Conservation (phyloP, 2,797 vertebrate genomes). For the Borostomias antarcticus region DNA sequence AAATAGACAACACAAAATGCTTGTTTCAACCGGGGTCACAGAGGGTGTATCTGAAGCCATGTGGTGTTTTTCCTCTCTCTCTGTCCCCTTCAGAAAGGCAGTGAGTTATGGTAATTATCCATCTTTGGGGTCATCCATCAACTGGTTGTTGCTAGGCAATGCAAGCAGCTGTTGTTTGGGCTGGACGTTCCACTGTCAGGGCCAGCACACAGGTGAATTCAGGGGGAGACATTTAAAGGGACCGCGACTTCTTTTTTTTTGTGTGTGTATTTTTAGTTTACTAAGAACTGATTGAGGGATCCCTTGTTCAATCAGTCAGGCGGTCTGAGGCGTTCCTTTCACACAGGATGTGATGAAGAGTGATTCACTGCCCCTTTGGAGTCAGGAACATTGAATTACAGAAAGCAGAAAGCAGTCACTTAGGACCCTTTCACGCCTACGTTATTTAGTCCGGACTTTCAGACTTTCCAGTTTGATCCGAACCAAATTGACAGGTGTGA, state of each 20-base stretch:
- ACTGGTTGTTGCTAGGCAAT: slow-evolving; percentile 99
- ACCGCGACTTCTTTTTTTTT: slow-evolving; percentile 40
- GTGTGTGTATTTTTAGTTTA: too few species aligned
- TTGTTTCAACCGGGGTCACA: background rate
- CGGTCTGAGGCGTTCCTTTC: too few species aligned
- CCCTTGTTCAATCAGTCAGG: too few species aligned
- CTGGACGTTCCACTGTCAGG: slow-evolving; percentile 87
- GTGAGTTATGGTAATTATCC: slow-evolving; percentile 99
- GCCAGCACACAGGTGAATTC: slow-evolving; percentile 76
- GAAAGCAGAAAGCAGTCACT: too few species aligned
- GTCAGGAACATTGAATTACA: too few species aligned
- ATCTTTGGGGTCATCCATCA: slow-evolving; percentile 99
- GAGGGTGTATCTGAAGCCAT: background rate
- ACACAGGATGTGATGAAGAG: too few species aligned
- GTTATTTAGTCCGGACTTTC: too few species aligned
- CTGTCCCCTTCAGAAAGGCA: slow-evolving; percentile 82
- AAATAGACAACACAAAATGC: background rate
- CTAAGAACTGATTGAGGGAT: too few species aligned
- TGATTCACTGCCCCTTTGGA: too few species aligned
- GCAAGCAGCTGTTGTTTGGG: slow-evolving; percentile 98
- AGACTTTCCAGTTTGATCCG: too few species aligned
- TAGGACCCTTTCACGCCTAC: too few species aligned
- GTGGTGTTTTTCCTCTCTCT: background rate
- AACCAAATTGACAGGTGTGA: too few species aligned
- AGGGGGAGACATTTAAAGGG: slow-evolving; percentile 56